Evolutionary conservation across 1,140 invertebrate genomes (phyloP).

Genomic region (Polypedilum pembai): DNA sequence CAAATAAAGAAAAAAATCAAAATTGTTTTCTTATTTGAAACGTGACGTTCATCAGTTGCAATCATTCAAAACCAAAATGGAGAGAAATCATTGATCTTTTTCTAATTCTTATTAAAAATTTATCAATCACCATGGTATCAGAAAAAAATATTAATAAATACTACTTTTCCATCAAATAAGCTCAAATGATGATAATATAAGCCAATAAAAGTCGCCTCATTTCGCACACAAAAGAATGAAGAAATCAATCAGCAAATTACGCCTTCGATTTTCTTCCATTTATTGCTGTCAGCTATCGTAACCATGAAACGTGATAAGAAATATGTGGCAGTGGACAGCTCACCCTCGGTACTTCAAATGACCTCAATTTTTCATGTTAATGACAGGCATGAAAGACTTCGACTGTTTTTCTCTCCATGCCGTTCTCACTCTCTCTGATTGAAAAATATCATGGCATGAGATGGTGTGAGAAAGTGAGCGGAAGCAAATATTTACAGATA

Average conservation of each 20-base stretch:
- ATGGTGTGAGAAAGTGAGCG: neutral
- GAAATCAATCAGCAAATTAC: slow-evolving; percentile 18
- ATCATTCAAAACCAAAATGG: too few species aligned
- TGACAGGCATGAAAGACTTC: neutral
- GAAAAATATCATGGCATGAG: neutral
- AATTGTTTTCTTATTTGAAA: too few species aligned
- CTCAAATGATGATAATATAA: too few species aligned
- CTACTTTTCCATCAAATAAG: too few species aligned
- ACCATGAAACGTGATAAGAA: slow-evolving; percentile 17
- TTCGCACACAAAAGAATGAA: neutral
- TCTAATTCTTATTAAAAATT: too few species aligned
- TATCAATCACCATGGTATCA: too few species aligned
- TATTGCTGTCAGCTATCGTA: slow-evolving; percentile 4
- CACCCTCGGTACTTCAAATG: neutral
- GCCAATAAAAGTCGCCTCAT: too few species aligned
- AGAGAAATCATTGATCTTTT: too few species aligned
- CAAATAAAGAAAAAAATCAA: too few species aligned
- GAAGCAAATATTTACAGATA: neutral
- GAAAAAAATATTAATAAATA: too few species aligned
- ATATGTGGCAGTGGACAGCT: neutral
- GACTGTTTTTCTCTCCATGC: neutral
- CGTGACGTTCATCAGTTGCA: too few species aligned
- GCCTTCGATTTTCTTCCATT: neutral
- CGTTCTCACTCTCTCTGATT: neutral
- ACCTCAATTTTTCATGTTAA: slow-evolving; percentile 18